Evolutionary conservation across 1,140 invertebrate species (phyloP).

Genomic region (Phocides pigmalion): DNA sequence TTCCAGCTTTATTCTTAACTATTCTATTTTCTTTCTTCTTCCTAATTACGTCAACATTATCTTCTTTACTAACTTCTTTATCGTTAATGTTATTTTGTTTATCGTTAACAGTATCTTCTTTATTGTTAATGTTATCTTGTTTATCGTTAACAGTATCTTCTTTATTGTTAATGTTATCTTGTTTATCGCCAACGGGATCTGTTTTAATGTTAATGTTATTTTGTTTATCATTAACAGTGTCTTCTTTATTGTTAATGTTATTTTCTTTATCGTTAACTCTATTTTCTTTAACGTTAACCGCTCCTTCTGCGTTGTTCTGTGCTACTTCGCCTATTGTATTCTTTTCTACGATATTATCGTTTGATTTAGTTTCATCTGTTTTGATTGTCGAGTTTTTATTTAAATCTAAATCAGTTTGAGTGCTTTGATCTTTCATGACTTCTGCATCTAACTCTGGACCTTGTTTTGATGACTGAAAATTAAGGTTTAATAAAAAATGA

Average conservation of each 20-base stretch:
- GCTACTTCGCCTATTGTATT: not conserved
- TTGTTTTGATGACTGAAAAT: conserved; percentile 57
- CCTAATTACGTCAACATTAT: too few relatives aligned
- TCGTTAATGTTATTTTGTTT: too few relatives aligned
- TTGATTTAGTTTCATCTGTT: not conserved
- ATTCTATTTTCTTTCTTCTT: too few relatives aligned
- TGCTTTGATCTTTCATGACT: conserved; percentile 40
- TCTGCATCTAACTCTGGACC: conserved; percentile 55
- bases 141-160: too few relatives aligned
- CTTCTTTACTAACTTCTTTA: too few relatives aligned
- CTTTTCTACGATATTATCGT: not conserved
- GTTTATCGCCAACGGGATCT: not conserved
- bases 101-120: too few relatives aligned
- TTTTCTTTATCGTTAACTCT: not conserved
- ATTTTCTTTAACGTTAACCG: conserved; percentile 1
- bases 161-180: too few relatives aligned
- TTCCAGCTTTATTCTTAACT: too few relatives aligned
- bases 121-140: too few relatives aligned
- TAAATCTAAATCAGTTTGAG: conserved; percentile 47
- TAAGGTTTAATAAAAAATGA: conserved; percentile 3
- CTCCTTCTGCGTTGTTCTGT: conserved; percentile 9
- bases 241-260: not conserved
- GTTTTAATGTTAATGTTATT: not conserved
- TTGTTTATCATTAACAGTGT: not conserved
- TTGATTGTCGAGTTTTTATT: not conserved